Conservation (phyloP, 2,113 vertebrate species). For the Propithecus coquereli region DNA sequence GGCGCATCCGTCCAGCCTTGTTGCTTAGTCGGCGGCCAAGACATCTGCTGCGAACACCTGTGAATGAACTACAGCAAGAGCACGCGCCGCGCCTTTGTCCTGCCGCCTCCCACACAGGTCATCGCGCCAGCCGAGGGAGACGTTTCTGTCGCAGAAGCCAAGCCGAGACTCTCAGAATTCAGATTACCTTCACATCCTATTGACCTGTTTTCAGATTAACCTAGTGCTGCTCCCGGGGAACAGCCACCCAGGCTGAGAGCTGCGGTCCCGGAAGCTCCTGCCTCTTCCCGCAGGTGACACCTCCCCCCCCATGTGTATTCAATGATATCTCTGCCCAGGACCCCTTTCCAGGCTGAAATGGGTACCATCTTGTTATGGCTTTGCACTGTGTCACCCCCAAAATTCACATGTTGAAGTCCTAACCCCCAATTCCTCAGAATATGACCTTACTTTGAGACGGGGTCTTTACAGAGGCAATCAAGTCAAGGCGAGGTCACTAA, state of each 20-base stretch:
- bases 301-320: background rate
- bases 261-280: background rate
- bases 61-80: conserved; percentile 54
- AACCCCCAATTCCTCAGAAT: background rate
- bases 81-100: conserved; percentile 57
- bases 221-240: fast-evolving
- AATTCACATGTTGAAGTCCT: background rate
- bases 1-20: background rate
- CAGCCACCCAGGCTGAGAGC: background rate
- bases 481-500: background rate
- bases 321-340: background rate
- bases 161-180: conserved; percentile 34
- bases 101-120: conserved; percentile 52
- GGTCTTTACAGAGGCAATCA: background rate
- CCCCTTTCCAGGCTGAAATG: background rate
- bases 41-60: conserved; percentile 81
- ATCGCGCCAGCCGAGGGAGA: conserved; percentile 45
- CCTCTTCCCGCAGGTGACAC: background rate
- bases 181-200: conserved; percentile 57
- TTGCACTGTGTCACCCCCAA: fast-evolving
- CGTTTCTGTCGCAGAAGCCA: background rate
- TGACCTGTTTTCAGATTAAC: conserved; percentile 72
- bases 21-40: background rate
- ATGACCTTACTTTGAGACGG: background rate
- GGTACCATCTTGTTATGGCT: too few species aligned